Evolutionary conservation across 2,113 vertebrate genomes (phyloP).

Genomic region (Siphamia tubifer): DNA sequence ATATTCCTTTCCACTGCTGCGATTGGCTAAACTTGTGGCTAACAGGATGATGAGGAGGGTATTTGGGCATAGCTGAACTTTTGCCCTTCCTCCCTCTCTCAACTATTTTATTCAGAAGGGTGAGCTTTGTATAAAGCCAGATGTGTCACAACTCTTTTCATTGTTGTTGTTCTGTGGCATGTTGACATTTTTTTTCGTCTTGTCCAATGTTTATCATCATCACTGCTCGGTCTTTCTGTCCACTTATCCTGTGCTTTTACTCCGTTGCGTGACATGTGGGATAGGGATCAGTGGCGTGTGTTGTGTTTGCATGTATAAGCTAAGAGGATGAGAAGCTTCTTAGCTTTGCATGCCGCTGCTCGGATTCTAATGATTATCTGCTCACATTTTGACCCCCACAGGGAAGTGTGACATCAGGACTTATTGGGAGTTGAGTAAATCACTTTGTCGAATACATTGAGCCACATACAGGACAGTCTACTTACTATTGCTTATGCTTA

Average conservation of each 20-base stretch:
- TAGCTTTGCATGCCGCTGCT: conserved; percentile 43
- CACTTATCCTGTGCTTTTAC: neutral
- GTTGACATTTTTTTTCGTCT: conserved; percentile 22
- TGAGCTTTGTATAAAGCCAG: conserved; percentile 67
- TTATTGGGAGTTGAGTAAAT: neutral
- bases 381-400: neutral
- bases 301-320: conserved; percentile 12
- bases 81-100: conserved; percentile 61
- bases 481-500: too few relatives aligned
- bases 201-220: neutral
- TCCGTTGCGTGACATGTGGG: neutral
- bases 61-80: conserved; percentile 80
- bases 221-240: neutral
- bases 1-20: conserved; percentile 76
- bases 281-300: neutral
- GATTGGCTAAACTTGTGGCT: conserved; percentile 66
- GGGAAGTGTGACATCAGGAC: neutral
- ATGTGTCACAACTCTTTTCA: conserved; percentile 13
- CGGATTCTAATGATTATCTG: neutral
- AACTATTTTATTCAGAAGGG: conserved; percentile 79
- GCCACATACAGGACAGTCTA: neutral
- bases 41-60: conserved; percentile 84
- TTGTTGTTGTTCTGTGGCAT: conserved; percentile 39
- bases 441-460: neutral
- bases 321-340: conserved; percentile 26